Conservation (phyloP, 2,797 vertebrate species). For the Myotis findleyi region DNA sequence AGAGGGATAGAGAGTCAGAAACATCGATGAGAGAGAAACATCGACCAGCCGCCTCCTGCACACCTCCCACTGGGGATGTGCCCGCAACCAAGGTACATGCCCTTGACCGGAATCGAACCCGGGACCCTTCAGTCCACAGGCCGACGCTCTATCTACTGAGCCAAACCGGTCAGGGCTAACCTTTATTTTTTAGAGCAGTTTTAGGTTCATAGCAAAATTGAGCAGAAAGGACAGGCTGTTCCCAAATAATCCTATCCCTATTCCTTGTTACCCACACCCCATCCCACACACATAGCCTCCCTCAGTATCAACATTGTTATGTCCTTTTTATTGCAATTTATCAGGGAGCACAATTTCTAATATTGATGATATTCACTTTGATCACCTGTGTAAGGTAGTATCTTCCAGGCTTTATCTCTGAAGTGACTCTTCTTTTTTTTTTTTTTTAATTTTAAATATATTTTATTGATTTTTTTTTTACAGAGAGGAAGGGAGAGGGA, state of each 20-base stretch:
- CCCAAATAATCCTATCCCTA: neutral
- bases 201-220: conserved; percentile 5
- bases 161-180: too few species aligned
- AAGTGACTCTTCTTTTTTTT: neutral
- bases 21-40: too few species aligned
- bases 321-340: neutral
- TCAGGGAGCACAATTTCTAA: neutral
- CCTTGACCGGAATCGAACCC: too few species aligned
- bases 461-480: too few species aligned
- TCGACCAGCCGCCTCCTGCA: too few species aligned
- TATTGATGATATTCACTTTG: neutral
- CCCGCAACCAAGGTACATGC: too few species aligned
- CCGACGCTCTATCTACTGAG: too few species aligned
- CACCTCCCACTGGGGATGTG: too few species aligned
- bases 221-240: neutral
- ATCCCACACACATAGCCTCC: neutral
- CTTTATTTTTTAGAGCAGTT: neutral
- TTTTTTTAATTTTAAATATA: too few species aligned
- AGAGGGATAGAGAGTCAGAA: too few species aligned
- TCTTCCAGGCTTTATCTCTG: neutral
- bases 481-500: too few species aligned
- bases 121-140: too few species aligned
- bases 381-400: neutral
- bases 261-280: neutral
- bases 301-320: neutral